Percentiles rank a stretch among this genome's conserved stretches.
Evolutionary conservation across 1,140 invertebrate genomes (phyloP).

Genomic region (Caenorhabditis briggsae): DNA sequence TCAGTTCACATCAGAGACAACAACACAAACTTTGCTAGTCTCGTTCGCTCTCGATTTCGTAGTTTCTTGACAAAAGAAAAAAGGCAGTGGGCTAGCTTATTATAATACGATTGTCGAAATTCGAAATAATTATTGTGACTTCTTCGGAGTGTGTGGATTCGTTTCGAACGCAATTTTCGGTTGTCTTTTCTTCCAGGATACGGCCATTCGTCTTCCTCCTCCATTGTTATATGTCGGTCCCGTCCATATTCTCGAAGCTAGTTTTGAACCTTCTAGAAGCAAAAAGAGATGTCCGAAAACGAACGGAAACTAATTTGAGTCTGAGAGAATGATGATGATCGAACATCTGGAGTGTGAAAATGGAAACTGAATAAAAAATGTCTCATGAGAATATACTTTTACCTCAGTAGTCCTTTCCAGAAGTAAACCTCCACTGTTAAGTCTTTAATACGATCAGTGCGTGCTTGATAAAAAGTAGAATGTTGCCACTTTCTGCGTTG

Average conservation of each 20-base stretch:
- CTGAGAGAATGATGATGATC: slow-evolving; percentile 26
- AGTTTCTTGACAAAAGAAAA: background rate
- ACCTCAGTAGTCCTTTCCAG: background rate
- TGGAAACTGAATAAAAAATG: background rate
- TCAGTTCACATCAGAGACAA: slow-evolving; percentile 36
- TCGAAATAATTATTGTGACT: slow-evolving; percentile 44
- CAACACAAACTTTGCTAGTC: background rate
- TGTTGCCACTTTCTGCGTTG: background rate
- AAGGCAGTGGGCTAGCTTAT: slow-evolving; percentile 32
- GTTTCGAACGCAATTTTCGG: slow-evolving; percentile 40
- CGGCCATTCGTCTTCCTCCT: slow-evolving; percentile 30
- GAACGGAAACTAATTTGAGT: slow-evolving; percentile 44
- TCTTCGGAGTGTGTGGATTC: slow-evolving; percentile 6
- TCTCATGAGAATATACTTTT: background rate
- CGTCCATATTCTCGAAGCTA: slow-evolving; percentile 41
- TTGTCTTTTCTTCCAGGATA: slow-evolving; percentile 20
- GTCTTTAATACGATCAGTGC: slow-evolving; percentile 4
- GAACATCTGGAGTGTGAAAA: slow-evolving; percentile 12
- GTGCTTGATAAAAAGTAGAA: slow-evolving; percentile 51
- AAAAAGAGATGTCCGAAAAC: background rate
- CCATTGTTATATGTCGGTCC: slow-evolving; percentile 36
- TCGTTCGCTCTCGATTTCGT: slow-evolving; percentile 1
- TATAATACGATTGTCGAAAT: slow-evolving; percentile 50
- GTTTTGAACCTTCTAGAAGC: slow-evolving; percentile 16
- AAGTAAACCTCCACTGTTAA: background rate